These are phyloP conservation scores for Triplophysa rosa DNA, from an alignment of 2,113 vertebrate genomes.

Conservation along the genomic window DNA sequence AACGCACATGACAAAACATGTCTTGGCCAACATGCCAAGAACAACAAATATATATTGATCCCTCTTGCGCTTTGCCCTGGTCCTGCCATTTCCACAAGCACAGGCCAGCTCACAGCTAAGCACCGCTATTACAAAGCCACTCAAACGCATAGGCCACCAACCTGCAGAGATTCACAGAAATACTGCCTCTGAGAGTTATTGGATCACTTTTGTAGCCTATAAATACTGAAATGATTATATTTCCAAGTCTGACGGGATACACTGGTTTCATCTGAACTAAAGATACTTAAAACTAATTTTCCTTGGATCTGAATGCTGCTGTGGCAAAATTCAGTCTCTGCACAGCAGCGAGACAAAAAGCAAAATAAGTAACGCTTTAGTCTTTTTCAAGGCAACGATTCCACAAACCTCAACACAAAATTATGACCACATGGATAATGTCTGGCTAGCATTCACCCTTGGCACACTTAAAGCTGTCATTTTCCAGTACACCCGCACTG, in stretches of 20 bases:
- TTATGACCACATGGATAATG: slow-evolving; percentile 43
- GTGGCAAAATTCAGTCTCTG: slow-evolving; percentile 38
- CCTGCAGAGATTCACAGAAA: slow-evolving; percentile 39
- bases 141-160: slow-evolving; percentile 36
- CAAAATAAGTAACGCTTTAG: slow-evolving; percentile 5
- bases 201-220: slow-evolving; percentile 44
- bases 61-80: neutral
- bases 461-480: slow-evolving; percentile 46
- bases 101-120: slow-evolving; percentile 43
- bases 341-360: slow-evolving; percentile 10
- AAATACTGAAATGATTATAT: slow-evolving; percentile 50
- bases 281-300: slow-evolving; percentile 34
- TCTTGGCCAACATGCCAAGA: neutral
- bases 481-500: slow-evolving; percentile 48
- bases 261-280: slow-evolving; percentile 28
- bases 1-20: neutral
- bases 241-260: slow-evolving; percentile 52
- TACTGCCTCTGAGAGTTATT: slow-evolving; percentile 31
- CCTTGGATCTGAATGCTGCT: slow-evolving; percentile 41
- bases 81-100: slow-evolving; percentile 23
- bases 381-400: slow-evolving; percentile 48
- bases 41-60: slow-evolving; percentile 30
- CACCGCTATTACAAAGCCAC: slow-evolving; percentile 41
- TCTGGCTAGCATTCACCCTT: slow-evolving; percentile 46
- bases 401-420: slow-evolving; percentile 42